Evolutionary conservation across 2,888 invertebrate species (phyloP).

Genomic region (Dicycla oo): DNA sequence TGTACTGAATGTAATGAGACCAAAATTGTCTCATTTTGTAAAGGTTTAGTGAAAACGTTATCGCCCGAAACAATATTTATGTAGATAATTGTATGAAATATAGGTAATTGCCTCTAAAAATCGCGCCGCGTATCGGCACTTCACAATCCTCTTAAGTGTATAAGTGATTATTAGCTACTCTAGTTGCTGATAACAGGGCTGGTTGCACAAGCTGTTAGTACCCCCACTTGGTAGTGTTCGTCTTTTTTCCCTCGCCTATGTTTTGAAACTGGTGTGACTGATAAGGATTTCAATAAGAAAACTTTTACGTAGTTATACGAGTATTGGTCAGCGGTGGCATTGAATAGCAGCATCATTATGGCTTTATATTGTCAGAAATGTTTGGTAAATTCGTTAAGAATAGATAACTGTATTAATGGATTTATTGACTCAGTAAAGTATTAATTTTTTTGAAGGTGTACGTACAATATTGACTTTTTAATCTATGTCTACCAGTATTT

Average conservation of each 20-base stretch:
- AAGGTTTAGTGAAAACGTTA: no score
- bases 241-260: slow-evolving; percentile 23
- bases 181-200: slow-evolving; percentile 26
- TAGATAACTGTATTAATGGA: no score
- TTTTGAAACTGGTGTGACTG: slow-evolving; percentile 32
- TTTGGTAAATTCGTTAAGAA: background rate
- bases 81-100: no score
- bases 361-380: background rate
- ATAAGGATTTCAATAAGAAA: slow-evolving; percentile 43
- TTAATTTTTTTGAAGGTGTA: background rate
- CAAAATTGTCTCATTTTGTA: no score
- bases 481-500: no score
- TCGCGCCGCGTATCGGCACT: no score
- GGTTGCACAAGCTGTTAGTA: slow-evolving; percentile 33
- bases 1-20: no score
- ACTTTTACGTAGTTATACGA: slow-evolving; percentile 22
- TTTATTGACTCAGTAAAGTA: background rate
- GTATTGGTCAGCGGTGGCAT: background rate
- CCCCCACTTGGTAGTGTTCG: background rate
- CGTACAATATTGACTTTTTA: background rate
- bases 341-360: slow-evolving; percentile 6
- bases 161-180: slow-evolving; percentile 20
- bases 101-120: no score
- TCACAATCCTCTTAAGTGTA: no score
- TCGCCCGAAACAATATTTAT: no score